phyloP scores from a whole-genome alignment of 2,113 vertebrate species.

The Sapajus apella region DNA sequence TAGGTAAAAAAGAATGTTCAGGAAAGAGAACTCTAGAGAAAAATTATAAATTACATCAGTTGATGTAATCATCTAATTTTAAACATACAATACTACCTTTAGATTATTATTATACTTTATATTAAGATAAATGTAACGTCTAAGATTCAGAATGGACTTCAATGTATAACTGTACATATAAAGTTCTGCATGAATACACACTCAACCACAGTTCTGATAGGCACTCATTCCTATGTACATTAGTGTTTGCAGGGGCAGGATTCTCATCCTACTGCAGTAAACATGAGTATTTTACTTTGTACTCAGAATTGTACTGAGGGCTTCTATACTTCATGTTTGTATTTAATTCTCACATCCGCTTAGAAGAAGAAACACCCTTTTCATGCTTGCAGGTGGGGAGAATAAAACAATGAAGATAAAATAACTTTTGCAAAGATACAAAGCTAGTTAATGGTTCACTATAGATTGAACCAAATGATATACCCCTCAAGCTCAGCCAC shows the following conservation, averaged over 20 bases:
- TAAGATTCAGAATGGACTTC: not conserved
- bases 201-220: not conserved
- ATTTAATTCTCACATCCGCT: not conserved
- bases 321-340: not conserved
- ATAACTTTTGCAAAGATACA: not conserved
- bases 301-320: not conserved
- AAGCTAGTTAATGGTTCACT: not conserved
- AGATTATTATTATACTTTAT: too few species aligned
- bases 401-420: not conserved
- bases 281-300: not conserved
- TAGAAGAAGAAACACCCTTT: not conserved
- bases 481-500: not conserved
- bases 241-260: too few species aligned
- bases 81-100: not conserved
- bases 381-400: not conserved
- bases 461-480: not conserved
- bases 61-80: not conserved
- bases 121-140: too few species aligned
- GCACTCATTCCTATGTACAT: not conserved
- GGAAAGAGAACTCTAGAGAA: not conserved
- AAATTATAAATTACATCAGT: not conserved
- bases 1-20: not conserved
- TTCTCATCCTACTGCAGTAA: too few species aligned
- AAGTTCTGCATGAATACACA: not conserved
- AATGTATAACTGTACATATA: not conserved